Conservation (phyloP, 2,113 vertebrate species). For the Ariopsis seemanni region DNA sequence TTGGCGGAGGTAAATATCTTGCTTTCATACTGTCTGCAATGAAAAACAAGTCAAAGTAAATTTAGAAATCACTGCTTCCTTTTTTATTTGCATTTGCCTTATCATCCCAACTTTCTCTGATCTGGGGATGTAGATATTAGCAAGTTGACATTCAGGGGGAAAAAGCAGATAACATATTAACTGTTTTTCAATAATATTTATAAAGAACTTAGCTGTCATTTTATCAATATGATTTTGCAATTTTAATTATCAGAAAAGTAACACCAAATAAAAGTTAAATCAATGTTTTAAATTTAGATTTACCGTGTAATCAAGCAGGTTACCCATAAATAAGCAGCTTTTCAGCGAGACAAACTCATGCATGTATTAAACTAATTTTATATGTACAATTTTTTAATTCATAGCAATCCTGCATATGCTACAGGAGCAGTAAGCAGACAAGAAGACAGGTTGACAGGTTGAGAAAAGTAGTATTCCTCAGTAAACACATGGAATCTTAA, state of each 20-base stretch:
- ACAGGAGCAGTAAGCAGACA: background rate
- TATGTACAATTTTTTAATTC: background rate
- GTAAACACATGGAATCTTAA: background rate
- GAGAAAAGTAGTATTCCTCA: background rate
- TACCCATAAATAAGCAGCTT: background rate
- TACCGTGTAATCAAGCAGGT: background rate
- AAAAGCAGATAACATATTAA: too few species aligned
- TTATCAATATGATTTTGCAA: background rate
- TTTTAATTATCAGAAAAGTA: background rate
- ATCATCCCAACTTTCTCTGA: too few species aligned
- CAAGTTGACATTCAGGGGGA: background rate
- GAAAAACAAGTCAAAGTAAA: too few species aligned
- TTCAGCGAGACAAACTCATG: background rate
- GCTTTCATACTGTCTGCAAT: too few species aligned
- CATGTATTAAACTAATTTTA: background rate
- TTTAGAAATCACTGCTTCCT: too few species aligned
- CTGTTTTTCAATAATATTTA: too few species aligned
- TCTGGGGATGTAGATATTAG: background rate
- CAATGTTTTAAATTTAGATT: background rate
- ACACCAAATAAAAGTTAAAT: background rate
- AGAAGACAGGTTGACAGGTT: background rate
- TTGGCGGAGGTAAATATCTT: too few species aligned
- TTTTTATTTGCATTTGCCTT: too few species aligned
- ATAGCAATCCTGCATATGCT: background rate
- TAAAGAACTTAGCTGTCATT: too few species aligned